Evolutionary conservation across 2,113 vertebrate genomes (phyloP).

Genomic region (Cephalopholis sonnerati): DNA sequence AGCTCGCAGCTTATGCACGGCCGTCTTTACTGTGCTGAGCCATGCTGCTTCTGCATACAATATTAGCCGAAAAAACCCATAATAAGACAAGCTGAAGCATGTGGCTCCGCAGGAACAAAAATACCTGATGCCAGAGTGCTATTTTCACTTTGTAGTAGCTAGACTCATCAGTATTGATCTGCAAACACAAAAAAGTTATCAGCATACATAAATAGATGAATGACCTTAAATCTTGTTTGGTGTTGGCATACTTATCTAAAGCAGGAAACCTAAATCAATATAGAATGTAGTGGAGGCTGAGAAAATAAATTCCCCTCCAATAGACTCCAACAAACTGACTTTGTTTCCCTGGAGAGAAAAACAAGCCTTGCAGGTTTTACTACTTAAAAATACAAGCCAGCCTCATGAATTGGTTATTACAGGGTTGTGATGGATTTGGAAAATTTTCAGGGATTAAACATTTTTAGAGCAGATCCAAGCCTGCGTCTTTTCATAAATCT

Average conservation of each 20-base stretch:
- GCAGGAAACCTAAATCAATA: constrained; percentile 51
- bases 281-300: constrained; percentile 29
- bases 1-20: constrained; percentile 54
- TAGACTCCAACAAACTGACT: constrained; percentile 41
- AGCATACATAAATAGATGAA: constrained; percentile 44
- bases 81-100: constrained; percentile 39
- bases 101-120: constrained; percentile 29
- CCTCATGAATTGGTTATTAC: constrained; percentile 15
- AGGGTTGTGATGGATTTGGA: constrained; percentile 16
- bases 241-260: constrained; percentile 24
- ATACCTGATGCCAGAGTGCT: constrained; percentile 27
- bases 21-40: constrained; percentile 56
- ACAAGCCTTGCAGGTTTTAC: constrained; percentile 26
- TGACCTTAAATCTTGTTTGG: constrained; percentile 47
- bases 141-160: constrained; percentile 46
- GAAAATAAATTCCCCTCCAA: constrained; percentile 57
- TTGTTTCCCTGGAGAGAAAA: constrained; percentile 11
- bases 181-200: constrained; percentile 55
- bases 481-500: not conserved
- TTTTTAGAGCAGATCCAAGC: not conserved
- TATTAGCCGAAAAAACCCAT: constrained; percentile 35
- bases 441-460: not conserved
- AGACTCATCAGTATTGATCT: constrained; percentile 52
- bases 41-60: constrained; percentile 61
- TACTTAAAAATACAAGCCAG: constrained; percentile 19